Percentiles rank a stretch among this genome's conserved stretches.
Evolutionary conservation across 2,797 vertebrate genomes (phyloP).

Genomic region (Enteromius argenteus): DNA sequence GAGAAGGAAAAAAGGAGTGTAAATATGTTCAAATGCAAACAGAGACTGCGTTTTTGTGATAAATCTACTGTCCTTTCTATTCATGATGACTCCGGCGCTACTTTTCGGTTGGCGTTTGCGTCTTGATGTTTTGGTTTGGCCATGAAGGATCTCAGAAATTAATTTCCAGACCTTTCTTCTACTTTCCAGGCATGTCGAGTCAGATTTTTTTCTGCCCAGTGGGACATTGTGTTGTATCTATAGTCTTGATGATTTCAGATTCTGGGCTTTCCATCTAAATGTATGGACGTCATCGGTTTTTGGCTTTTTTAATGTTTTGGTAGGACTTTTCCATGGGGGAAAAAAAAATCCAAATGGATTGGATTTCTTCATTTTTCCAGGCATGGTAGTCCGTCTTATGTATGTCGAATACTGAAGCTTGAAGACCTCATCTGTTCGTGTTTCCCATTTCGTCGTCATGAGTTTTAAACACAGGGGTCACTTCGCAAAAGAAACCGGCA

Average conservation of each 20-base stretch:
- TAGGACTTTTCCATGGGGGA: not conserved
- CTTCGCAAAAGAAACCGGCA: not conserved
- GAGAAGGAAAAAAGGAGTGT: constrained; percentile 52
- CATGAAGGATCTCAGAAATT: not conserved
- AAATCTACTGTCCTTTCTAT: constrained; percentile 69
- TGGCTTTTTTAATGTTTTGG: not conserved
- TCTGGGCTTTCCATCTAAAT: constrained; percentile 15
- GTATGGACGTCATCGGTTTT: not conserved
- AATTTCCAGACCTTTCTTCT: not conserved
- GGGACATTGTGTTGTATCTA: not conserved
- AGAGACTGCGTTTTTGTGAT: constrained; percentile 64
- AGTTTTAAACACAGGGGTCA: not conserved
- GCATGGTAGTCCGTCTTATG: not conserved
- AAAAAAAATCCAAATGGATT: not conserved
- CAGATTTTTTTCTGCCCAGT: not conserved
- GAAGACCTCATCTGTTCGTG: not conserved
- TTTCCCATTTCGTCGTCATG: not conserved
- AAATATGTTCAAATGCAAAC: constrained; percentile 76
- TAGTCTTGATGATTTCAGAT: constrained; percentile 7
- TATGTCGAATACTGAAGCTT: not conserved
- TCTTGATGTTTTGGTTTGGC: constrained; percentile 34
- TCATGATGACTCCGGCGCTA: constrained; percentile 68
- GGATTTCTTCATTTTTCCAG: constrained; percentile 5
- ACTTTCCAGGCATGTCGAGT: constrained; percentile 12
- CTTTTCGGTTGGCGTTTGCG: constrained; percentile 59